These are phyloP conservation scores for Lophochroa leadbeateri DNA, from an alignment of 2,113 vertebrate genomes.

Conservation along the genomic window DNA sequence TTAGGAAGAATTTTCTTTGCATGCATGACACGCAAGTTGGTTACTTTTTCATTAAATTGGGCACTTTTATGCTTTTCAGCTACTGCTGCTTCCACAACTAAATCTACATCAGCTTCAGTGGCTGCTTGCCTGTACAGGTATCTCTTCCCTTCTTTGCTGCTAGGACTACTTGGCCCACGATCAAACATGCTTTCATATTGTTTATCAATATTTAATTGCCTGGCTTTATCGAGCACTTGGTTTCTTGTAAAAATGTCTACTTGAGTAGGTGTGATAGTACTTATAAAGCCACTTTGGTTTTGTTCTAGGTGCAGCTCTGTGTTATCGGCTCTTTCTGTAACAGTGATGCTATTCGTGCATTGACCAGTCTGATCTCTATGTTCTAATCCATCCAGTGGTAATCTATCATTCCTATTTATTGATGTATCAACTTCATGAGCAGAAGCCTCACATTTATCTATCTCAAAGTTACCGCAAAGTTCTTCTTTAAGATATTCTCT, in stretches of 20 bases:
- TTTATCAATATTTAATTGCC: slow-evolving; percentile 69
- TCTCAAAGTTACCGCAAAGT: slow-evolving; percentile 74
- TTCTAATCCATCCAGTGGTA: slow-evolving; percentile 74
- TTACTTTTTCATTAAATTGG: slow-evolving; percentile 73
- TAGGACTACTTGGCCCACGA: slow-evolving; percentile 63
- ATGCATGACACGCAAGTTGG: slow-evolving; percentile 62
- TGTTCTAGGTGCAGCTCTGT: slow-evolving; percentile 70
- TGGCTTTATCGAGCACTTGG: slow-evolving; percentile 63
- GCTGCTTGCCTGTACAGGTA: slow-evolving; percentile 79
- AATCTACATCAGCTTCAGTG: slow-evolving; percentile 74
- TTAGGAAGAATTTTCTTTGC: slow-evolving; percentile 79
- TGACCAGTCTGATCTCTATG: slow-evolving; percentile 68
- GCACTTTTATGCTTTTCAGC: slow-evolving; percentile 68
- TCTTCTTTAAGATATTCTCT: slow-evolving; percentile 90
- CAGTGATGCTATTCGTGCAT: slow-evolving; percentile 55
- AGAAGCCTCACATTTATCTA: slow-evolving; percentile 73
- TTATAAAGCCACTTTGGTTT: slow-evolving; percentile 72
- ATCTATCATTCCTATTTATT: slow-evolving; percentile 69
- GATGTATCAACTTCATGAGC: slow-evolving; percentile 68
- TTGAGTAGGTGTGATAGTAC: slow-evolving; percentile 64
- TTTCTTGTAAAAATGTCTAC: slow-evolving; percentile 70
- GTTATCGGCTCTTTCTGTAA: slow-evolving; percentile 65
- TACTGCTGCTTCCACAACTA: slow-evolving; percentile 65
- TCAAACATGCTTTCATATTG: slow-evolving; percentile 38
- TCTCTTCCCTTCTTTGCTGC: slow-evolving; percentile 74